phyloP scores from a whole-genome alignment of 2,888 invertebrate species.

The Steinernema carpocapsae region DNA sequence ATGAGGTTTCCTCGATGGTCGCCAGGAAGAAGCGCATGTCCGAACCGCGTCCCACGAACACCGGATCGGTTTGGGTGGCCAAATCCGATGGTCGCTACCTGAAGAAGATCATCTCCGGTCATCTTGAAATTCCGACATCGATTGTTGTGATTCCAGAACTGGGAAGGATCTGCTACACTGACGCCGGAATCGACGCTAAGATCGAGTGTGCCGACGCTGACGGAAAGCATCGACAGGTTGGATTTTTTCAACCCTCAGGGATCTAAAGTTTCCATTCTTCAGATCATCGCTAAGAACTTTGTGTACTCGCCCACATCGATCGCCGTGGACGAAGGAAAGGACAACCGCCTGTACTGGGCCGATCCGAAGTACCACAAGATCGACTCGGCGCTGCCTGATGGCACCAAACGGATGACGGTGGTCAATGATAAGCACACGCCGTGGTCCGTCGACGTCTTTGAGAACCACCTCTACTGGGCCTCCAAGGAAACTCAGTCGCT shows the following conservation, averaged over 20 bases:
- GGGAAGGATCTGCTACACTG: conserved; percentile 87
- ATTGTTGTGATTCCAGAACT: conserved; percentile 72
- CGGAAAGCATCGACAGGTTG: conserved; percentile 81
- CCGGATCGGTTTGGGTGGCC: conserved; percentile 80
- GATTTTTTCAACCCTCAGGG: background rate
- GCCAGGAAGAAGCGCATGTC: conserved; percentile 58
- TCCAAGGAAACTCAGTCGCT: conserved; percentile 86
- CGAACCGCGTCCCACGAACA: conserved; percentile 65
- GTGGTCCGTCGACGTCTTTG: conserved; percentile 83
- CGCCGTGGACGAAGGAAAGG: conserved; percentile 87
- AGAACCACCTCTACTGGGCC: conserved; percentile 90
- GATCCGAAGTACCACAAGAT: conserved; percentile 87
- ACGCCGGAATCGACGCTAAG: conserved; percentile 86
- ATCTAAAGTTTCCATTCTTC: background rate
- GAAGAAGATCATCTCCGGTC: conserved; percentile 74
- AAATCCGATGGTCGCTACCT: conserved; percentile 81
- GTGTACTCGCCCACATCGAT: conserved; percentile 87
- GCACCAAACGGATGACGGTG: conserved; percentile 56
- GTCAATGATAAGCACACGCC: conserved; percentile 58
- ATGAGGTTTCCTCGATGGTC: conserved; percentile 36
- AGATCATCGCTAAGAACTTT: conserved; percentile 78
- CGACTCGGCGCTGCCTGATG: conserved; percentile 84
- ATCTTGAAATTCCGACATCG: conserved; percentile 84
- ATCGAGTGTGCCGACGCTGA: conserved; percentile 97
- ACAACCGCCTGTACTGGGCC: conserved; percentile 90